phyloP scores from a whole-genome alignment of 2,797 vertebrate species.

The Phyllotis vaccarum region DNA sequence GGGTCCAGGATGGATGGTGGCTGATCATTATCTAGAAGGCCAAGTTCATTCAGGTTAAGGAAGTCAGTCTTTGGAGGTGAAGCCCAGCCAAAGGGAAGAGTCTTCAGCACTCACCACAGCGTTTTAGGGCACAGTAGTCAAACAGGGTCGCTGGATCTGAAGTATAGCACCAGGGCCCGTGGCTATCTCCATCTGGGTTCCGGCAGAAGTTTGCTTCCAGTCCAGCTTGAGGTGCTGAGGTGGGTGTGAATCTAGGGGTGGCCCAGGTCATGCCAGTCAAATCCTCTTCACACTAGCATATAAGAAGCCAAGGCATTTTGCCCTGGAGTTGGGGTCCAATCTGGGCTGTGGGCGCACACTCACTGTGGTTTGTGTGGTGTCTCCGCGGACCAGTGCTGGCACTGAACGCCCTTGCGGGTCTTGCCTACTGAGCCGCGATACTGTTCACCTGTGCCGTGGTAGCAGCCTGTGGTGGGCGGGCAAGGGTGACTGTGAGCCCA shows the following conservation, averaged over 20 bases:
- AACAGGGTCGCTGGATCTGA: constrained; percentile 95
- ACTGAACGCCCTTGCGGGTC: constrained; percentile 96
- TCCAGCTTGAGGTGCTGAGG: constrained; percentile 90
- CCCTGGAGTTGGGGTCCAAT: not conserved
- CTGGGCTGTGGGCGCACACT: not conserved
- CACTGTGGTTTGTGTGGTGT: constrained; percentile 93
- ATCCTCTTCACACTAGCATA: not conserved
- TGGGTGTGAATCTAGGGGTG: constrained; percentile 90
- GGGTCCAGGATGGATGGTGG: constrained; percentile 82
- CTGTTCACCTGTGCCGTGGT: constrained; percentile 92
- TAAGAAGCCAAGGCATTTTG: not conserved
- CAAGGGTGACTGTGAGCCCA: not conserved
- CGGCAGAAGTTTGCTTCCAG: constrained; percentile 97
- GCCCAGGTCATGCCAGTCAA: not conserved
- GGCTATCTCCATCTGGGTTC: constrained; percentile 96
- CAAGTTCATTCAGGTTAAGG: constrained; percentile 24
- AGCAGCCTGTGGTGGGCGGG: constrained; percentile 88
- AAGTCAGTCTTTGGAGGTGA: not conserved
- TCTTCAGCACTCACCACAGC: constrained; percentile 89
- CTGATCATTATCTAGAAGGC: constrained; percentile 74
- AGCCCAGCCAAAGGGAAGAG: fast-evolving
- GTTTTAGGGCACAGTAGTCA: constrained; percentile 97
- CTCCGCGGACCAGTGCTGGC: constrained; percentile 94
- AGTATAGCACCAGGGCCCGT: constrained; percentile 99
- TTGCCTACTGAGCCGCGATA: constrained; percentile 93